Percentiles rank a stretch among this genome's conserved stretches.
These are phyloP conservation scores for Myrmophylax atrothorax DNA, from an alignment of 2,113 vertebrate species.

Conservation along the genomic window DNA sequence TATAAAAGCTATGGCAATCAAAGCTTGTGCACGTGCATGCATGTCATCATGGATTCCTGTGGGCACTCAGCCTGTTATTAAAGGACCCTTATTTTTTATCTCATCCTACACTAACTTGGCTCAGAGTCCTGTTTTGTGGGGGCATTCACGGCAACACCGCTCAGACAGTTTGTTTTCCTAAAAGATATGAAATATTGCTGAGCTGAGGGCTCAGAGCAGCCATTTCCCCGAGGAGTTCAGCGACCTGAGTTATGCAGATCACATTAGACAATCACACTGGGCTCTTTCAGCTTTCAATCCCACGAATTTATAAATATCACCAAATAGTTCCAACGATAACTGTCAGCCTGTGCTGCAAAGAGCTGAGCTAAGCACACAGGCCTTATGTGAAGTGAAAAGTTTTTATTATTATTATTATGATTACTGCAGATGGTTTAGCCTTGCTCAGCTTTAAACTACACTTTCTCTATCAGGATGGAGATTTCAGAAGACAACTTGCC, in stretches of 20 bases:
- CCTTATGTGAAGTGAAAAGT: background rate
- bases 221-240: background rate
- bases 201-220: slow-evolving; percentile 1
- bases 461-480: slow-evolving; percentile 17
- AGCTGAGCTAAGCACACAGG: slow-evolving; percentile 19
- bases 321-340: slow-evolving; percentile 22
- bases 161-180: slow-evolving; percentile 19
- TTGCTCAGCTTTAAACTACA: background rate
- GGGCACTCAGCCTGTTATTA: no score
- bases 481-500: slow-evolving; percentile 20
- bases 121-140: no score
- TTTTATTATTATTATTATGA: background rate
- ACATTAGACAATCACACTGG: background rate
- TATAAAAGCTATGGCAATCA: no score
- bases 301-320: slow-evolving; percentile 29
- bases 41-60: no score
- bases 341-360: slow-evolving; percentile 13
- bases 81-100: no score
- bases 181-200: background rate
- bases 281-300: background rate
- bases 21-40: no score
- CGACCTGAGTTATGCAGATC: slow-evolving; percentile 41
- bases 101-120: no score
- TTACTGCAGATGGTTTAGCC: background rate
- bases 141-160: no score